Percentiles rank a stretch among this genome's conserved stretches.
Conservation (phyloP, 2,888 invertebrate species). For the Cephus sareptanus region DNA sequence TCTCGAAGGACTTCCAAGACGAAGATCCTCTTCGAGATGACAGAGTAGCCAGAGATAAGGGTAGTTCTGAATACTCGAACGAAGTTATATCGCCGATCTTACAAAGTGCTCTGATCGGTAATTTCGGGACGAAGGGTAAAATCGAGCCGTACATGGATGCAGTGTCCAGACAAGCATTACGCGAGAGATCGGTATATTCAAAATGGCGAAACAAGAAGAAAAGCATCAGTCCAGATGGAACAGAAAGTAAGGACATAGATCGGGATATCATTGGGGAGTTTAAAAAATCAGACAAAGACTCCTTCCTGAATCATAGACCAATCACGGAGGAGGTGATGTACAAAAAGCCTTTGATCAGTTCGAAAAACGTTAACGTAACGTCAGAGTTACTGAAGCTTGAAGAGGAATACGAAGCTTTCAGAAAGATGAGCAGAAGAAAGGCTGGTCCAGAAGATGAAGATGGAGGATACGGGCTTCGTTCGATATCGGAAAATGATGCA, state of each 20-base stretch:
- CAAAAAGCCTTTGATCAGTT: not conserved
- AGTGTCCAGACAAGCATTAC: not conserved
- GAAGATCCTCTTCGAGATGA: not conserved
- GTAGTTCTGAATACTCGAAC: constrained; percentile 19
- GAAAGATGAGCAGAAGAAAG: constrained; percentile 13
- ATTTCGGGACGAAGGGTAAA: constrained; percentile 10
- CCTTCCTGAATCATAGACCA: constrained; percentile 6
- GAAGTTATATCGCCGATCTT: constrained; percentile 36
- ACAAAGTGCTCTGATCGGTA: not conserved
- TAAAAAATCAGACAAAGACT: constrained; percentile 9
- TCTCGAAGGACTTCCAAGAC: not conserved
- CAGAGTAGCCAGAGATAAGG: not conserved
- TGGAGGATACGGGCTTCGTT: not conserved
- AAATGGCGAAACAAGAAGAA: not conserved
- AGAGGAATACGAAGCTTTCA: constrained; percentile 28
- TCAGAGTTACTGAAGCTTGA: constrained; percentile 30
- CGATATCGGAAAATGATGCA: not conserved
- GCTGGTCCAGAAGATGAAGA: constrained; percentile 4
- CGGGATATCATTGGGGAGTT: constrained; percentile 5
- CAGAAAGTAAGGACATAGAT: not conserved
- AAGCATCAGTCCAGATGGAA: not conserved
- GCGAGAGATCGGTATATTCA: not conserved
- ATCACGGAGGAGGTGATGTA: not conserved
- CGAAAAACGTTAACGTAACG: constrained; percentile 16
- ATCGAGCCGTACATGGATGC: constrained; percentile 13